A percentile compares a stretch with the other conserved stretches of the same genome.
Conservation (phyloP, 1,140 invertebrate genomes). For the Eueides isabella region DNA sequence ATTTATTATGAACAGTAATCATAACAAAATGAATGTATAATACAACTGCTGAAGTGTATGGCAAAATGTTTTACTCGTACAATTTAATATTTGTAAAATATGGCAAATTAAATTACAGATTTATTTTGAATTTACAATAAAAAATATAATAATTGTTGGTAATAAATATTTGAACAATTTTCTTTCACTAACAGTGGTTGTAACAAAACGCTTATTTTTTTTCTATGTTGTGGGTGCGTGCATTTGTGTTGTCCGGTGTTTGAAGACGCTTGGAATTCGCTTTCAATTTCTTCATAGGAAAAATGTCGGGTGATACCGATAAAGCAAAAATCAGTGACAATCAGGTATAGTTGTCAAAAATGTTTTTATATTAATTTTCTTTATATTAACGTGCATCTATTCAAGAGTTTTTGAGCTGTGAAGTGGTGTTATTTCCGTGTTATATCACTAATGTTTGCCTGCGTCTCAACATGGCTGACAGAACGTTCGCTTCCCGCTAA, state of each 20-base stretch:
- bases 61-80: not conserved
- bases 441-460: constrained; percentile 82
- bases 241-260: constrained; percentile 82
- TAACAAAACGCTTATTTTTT: constrained; percentile 71
- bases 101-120: not conserved
- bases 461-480: constrained; percentile 83
- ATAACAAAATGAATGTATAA: not conserved
- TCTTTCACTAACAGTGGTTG: constrained; percentile 14
- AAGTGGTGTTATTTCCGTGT: constrained; percentile 81
- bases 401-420: constrained; percentile 65
- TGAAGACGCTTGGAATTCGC: constrained; percentile 83
- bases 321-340: constrained; percentile 83
- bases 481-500: constrained; percentile 82
- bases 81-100: not conserved
- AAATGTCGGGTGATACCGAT: constrained; percentile 83
- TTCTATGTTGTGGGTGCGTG: constrained; percentile 77
- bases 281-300: constrained; percentile 82
- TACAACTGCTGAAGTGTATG: not conserved
- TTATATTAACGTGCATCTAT: constrained; percentile 67
- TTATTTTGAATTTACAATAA: not conserved
- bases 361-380: constrained; percentile 72
- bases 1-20: not conserved
- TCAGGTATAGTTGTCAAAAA: constrained; percentile 81
- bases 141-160: not conserved
- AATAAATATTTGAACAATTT: not conserved